These are phyloP conservation scores for Aphelenchoides avenae DNA, from an alignment of 1,140 invertebrate species.

Conservation along the genomic window DNA sequence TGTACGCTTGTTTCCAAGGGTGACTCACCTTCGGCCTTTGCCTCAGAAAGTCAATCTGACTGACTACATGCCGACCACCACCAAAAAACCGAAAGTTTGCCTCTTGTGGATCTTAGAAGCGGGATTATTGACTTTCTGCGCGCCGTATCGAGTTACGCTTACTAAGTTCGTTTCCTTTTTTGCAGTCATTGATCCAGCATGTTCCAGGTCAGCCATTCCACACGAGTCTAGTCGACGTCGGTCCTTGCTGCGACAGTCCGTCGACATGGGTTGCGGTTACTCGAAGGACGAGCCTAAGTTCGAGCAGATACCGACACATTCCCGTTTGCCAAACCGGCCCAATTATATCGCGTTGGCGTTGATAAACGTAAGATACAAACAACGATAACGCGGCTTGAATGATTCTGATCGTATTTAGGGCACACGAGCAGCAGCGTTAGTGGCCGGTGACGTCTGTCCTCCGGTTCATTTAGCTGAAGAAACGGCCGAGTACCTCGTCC, in stretches of 20 bases:
- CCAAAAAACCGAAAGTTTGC: no score
- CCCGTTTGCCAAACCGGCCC: neutral
- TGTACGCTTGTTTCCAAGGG: no score
- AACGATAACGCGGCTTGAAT: neutral
- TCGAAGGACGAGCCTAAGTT: constrained; percentile 2
- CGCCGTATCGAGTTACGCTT: no score
- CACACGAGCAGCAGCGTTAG: constrained; percentile 25
- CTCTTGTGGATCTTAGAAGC: no score
- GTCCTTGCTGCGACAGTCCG: neutral
- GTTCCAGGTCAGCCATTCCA: no score
- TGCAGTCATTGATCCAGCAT: no score
- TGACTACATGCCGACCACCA: no score
- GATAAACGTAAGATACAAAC: neutral
- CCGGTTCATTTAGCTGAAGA: constrained; percentile 18
- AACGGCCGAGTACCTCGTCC: constrained; percentile 30
- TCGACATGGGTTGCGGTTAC: constrained; percentile 5
- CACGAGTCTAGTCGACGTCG: no score
- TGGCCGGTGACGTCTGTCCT: constrained; percentile 25
- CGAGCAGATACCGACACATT: neutral
- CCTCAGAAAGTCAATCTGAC: no score
- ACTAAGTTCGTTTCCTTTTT: no score
- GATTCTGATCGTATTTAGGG: constrained; percentile 25
- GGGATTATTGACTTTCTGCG: no score
- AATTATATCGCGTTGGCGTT: constrained; percentile 9
- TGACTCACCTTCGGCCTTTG: no score